Evolutionary conservation across 2,797 vertebrate species (phyloP).

Genomic region (Sebastes oblongus): DNA sequence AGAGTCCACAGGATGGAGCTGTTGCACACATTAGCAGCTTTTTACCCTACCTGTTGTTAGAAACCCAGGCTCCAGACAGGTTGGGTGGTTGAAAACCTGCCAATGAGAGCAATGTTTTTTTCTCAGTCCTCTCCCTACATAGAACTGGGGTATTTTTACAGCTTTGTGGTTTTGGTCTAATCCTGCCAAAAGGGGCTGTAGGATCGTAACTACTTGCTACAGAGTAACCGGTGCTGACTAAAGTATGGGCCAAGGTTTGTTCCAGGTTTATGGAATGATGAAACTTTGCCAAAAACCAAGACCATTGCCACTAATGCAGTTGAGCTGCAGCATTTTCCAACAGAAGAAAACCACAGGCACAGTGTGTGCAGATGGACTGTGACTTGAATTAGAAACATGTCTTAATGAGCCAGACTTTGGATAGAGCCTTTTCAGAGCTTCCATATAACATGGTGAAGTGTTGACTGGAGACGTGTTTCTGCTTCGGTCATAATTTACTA

Average conservation of each 20-base stretch:
- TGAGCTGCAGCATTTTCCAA: slow-evolving; percentile 26
- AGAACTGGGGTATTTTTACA: slow-evolving; percentile 1
- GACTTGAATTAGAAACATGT: slow-evolving; percentile 59
- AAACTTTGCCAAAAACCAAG: background rate
- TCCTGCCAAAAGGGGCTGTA: background rate
- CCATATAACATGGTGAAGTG: background rate
- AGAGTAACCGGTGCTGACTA: background rate
- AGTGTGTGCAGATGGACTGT: slow-evolving; percentile 30
- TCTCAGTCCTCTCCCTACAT: background rate
- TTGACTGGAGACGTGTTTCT: background rate
- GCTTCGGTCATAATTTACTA: background rate
- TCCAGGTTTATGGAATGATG: background rate
- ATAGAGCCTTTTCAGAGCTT: background rate
- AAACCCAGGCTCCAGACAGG: background rate
- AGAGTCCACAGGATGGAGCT: slow-evolving; percentile 48
- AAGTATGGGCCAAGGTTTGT: background rate
- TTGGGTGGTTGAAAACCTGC: background rate
- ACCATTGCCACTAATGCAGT: background rate
- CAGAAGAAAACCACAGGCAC: slow-evolving; percentile 15
- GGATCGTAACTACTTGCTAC: background rate
- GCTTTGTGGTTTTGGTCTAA: background rate
- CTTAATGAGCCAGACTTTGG: slow-evolving; percentile 41
- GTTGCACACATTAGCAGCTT: background rate
- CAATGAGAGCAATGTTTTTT: background rate
- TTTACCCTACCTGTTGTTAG: background rate